phyloP scores from a whole-genome alignment of 2,113 vertebrate genomes.

The Rana temporaria region DNA sequence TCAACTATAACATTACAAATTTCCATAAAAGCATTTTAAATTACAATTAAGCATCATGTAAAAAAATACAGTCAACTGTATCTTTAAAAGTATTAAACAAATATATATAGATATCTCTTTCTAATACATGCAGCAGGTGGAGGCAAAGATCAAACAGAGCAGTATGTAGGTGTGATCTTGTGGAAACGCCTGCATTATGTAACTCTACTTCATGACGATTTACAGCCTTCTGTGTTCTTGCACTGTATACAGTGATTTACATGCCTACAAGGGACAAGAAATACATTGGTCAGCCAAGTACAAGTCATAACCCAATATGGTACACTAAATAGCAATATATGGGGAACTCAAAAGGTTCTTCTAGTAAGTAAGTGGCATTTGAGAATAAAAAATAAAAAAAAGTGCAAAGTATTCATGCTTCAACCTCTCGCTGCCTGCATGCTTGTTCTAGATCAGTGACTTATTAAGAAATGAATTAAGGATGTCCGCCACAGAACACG shows the following conservation, averaged over 20 bases:
- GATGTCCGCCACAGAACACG: too few relatives aligned
- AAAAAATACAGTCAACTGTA: constrained; percentile 65
- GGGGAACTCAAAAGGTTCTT: neutral
- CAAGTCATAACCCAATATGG: neutral
- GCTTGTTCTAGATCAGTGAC: too few relatives aligned
- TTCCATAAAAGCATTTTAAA: constrained; percentile 86
- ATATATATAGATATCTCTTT: constrained; percentile 35
- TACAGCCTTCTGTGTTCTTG: neutral
- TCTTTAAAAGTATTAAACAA: constrained; percentile 42
- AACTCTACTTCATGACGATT: constrained; percentile 33
- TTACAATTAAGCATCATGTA: constrained; percentile 78
- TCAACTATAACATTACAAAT: constrained; percentile 91
- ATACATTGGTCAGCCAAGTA: neutral
- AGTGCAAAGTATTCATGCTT: too few relatives aligned
- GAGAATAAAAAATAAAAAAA: neutral
- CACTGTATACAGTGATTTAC: constrained; percentile 34
- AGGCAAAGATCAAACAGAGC: constrained; percentile 1
- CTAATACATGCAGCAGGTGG: constrained; percentile 31
- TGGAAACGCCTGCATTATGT: constrained; percentile 1
- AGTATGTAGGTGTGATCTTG: neutral
- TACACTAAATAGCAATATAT: neutral
- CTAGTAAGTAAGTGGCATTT: neutral
- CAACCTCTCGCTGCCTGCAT: too few relatives aligned
- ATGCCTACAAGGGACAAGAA: constrained; percentile 27
- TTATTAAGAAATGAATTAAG: too few relatives aligned